Evolutionary conservation across 2,113 vertebrate genomes (phyloP).

Genomic region (Piprites chloris): DNA sequence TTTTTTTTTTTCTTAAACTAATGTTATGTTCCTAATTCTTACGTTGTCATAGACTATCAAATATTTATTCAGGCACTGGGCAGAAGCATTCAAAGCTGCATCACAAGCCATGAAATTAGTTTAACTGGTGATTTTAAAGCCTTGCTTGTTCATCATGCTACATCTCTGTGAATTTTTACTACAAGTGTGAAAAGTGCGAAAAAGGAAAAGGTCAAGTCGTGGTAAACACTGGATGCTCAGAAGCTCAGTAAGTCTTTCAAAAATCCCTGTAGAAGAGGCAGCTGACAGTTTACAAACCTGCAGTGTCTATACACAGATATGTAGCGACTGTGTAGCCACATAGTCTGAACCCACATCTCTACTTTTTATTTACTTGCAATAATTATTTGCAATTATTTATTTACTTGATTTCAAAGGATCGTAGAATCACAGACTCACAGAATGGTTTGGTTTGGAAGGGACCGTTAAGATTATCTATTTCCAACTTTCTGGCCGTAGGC

Average conservation of each 20-base stretch:
- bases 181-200: not conserved
- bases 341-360: not conserved
- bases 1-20: not conserved
- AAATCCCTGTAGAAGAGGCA: not conserved
- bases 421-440: not conserved
- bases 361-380: not conserved
- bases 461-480: not conserved
- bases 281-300: not conserved
- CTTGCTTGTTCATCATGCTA: not conserved
- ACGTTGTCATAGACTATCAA: not conserved
- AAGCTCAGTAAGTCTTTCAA: not conserved
- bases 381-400: no score
- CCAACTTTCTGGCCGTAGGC: rapidly evolving
- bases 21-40: not conserved
- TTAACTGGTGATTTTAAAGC: not conserved
- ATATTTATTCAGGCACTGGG: not conserved
- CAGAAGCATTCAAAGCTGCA: not conserved
- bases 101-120: not conserved
- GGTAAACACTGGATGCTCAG: not conserved
- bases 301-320: not conserved
- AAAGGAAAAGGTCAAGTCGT: not conserved
- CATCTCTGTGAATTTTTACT: not conserved
- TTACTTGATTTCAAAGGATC: not conserved
- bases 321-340: not conserved
- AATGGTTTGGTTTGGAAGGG: not conserved